Conservation (phyloP, 2,888 invertebrate species). For the Loripinus fragilis region DNA sequence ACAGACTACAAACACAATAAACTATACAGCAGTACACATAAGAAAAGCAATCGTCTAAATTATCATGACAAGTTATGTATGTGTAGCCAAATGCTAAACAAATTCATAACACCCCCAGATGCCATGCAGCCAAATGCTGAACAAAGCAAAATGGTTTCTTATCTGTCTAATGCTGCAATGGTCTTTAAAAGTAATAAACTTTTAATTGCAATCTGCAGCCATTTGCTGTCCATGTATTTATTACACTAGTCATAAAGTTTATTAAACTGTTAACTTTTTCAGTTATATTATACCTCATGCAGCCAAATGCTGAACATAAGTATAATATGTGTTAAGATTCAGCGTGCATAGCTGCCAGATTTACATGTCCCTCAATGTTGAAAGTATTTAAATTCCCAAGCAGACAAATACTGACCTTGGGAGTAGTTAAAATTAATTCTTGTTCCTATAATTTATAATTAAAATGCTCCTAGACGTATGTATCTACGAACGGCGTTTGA, state of each 20-base stretch:
- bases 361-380: background rate
- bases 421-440: no score
- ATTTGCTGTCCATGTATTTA: background rate
- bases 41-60: background rate
- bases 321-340: background rate
- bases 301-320: background rate
- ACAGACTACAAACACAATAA: no score
- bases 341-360: background rate
- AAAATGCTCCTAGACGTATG: background rate
- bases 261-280: background rate
- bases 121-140: background rate
- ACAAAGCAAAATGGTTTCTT: background rate
- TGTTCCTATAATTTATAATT: background rate
- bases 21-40: background rate
- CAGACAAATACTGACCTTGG: background rate
- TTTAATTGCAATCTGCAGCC: background rate
- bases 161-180: background rate
- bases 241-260: background rate
- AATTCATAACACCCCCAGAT: background rate
- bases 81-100: background rate
- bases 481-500: constrained; percentile 13
- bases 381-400: background rate
- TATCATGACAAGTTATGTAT: background rate
- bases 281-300: background rate
- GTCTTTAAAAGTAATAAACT: background rate